Base-by-base conservation (phyloP, 2,888 invertebrate species). In the Agelastica alni region DNA sequence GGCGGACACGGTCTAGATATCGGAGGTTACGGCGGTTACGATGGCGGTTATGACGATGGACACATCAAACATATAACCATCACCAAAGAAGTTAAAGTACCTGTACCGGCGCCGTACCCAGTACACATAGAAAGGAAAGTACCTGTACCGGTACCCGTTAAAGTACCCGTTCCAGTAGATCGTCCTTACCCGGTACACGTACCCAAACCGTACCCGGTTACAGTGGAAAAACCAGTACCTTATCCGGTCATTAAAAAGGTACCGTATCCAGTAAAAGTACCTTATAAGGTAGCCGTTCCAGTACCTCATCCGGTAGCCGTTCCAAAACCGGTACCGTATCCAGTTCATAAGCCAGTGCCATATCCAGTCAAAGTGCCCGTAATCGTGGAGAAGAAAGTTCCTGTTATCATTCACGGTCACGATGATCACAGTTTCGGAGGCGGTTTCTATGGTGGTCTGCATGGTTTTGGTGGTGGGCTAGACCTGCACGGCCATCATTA, bases 241-340 rank as follows among this genome's bases (percentile, higher is more conserved):
- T 78, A 79, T 42, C 82, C 79, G 0, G 81, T 83, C 1, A 76
- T 81, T 3, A 82, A 83, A 60, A 80, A 80, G 0, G 81, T 83
- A 2, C 82, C 74, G 20, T 70, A 71, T 47, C 79, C 80, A 10
- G 79, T 80, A 53, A 77, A 78, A 60, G 66, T 69, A 43, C 64
- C 64, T 28, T 77, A 79, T 10, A 82, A 83, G 58, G 79, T 82
- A 61, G 82, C 81, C 39, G 79, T 81, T 3, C 76, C 75, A 53
- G 74, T 77, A 43, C 75, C 76, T 20, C 71, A 74, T 46, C 75
- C 76, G 58, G 74, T 76, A 12, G 69, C 66, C 37, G 63, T 70
- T 60, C 62, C 71, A 60, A 59, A 71, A 60, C 70, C 71, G 61
- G 64, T 70, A 44, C 70, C 70, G 36, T 66, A 68, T 48, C 66